These are phyloP conservation scores for Meloidogyne chitwoodi DNA, from an alignment of 1,140 invertebrate species.

Conservation along the genomic window DNA sequence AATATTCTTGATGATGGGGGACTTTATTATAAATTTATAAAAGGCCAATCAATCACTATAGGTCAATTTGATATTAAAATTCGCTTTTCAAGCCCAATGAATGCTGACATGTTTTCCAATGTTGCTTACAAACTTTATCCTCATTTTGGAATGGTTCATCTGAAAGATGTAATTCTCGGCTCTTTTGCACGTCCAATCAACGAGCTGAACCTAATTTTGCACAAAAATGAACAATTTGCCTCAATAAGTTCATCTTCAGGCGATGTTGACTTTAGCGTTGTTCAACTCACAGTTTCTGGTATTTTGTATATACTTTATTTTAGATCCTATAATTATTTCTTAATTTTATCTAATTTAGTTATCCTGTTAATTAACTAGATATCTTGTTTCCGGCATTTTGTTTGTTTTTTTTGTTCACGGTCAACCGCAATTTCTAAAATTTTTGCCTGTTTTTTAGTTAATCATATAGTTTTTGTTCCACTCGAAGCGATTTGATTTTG, in stretches of 20 bases:
- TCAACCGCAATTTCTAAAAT: too few relatives aligned
- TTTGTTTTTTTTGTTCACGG: too few relatives aligned
- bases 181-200: slow-evolving; percentile 16
- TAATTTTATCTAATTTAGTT: too few relatives aligned
- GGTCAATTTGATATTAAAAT: slow-evolving; percentile 12
- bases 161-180: slow-evolving; percentile 23
- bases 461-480: too few relatives aligned
- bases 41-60: not conserved
- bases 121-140: not conserved
- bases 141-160: slow-evolving; percentile 14
- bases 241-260: not conserved
- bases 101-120: not conserved
- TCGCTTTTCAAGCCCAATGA: not conserved
- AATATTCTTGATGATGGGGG: not conserved
- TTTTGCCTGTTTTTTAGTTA: too few relatives aligned
- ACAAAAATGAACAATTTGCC: slow-evolving; percentile 1
- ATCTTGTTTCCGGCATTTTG: too few relatives aligned
- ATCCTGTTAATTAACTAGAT: too few relatives aligned
- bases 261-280: slow-evolving; percentile 14
- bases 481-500: too few relatives aligned
- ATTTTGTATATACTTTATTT: not conserved
- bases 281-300: slow-evolving; percentile 26
- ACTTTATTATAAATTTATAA: not conserved
- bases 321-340: not conserved
- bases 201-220: slow-evolving; percentile 3